Base-by-base conservation (phyloP, 2,888 invertebrate species). In the Amphipoea oculea region DNA sequence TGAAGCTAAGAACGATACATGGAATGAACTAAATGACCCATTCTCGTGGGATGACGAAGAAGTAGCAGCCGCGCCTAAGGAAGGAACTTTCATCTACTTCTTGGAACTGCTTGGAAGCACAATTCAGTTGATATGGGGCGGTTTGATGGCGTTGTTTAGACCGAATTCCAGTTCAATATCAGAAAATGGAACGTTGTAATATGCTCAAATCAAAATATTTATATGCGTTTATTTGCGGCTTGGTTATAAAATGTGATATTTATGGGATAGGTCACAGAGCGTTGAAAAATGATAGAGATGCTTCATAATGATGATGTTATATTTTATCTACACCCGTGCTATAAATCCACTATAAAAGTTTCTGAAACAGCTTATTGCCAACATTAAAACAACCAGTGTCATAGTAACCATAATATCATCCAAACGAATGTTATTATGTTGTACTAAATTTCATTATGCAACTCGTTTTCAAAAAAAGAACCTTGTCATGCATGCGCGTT, bases 31-130 rank as follows among this genome's bases (percentile, higher is more conserved):
- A 2, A 88, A 89, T 29, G 92, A 92, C 70, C 88, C 90, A 2
- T 87, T 93, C 14, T 90, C 86, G 17, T 90, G 94, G 80, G 93
- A 94, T 51, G 93, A 93, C 62, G 88, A 90, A 3, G 90, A 90
- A 3, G 86, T 89, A 4, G 87, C 84, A 4, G 87, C 84, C 0
- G 90, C 85, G 23, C 83, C 92, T 0, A 90, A 90, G 45, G 92
- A 94, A 71, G 93, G 94, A 0, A 91, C 93, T 0, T 87, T 96
- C 2, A 76, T 93, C 2, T 94, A 92, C 29, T 42, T 96, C 1
- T 78, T 97, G 7, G 97, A 97, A 78, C 71, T 96, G 0, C 57
- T 96, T 0, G 95, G 94, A 0, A 96, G 96, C 82, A 65, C 95
- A 0, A 76, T 95, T 23, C 96, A 96, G 80, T 78, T 97, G 17